Evolutionary conservation across 2,888 invertebrate genomes (phyloP), one percentile per base, ranked within the genome.

Genomic region (Melanargia galathea): DNA sequence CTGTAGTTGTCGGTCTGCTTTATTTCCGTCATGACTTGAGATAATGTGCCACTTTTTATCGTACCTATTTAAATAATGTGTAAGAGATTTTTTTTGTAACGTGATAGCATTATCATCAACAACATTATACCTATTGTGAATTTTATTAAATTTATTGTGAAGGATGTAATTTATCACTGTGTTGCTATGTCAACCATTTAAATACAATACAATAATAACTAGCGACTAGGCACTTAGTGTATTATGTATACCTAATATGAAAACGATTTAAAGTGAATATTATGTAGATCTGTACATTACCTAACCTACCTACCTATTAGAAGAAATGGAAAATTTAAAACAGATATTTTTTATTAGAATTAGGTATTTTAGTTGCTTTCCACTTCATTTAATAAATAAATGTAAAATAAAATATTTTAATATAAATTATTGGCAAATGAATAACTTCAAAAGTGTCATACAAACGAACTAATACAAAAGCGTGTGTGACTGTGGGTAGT

Each of bases 51-150:
- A 52, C 40, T 33, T 43, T 10, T 30, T 57, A 20, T 45, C 26
- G 22, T 35, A 11, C 4, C 16, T 8, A 43, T 13, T 22, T 33
- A 57, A 33, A 58, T 58, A 58, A 48, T 58, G 48, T 58, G 8
- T 30, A 40, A 57, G 33, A 58, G 51, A n/a, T 2, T 20, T 49
- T 30, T 54, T 57, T 57, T 57, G 16, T 57, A 45, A 57, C 58
- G 58, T 48, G 58, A 58, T 48, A 35, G 24, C 45, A 35, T 11
- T 58, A 58, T 58, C 48, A 58, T 24, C 8, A 30, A 38, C 22
- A 46, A 20, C 24, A 57, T 18, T 18, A 33, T 6, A 6, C 3
- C 1, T n/a, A n/a, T n/a, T 48, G 20, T 58, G 20, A 45, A 13
- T 30, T 40, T 26, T 57, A 57, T 46, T 30, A 33, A 20, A 55